A percentile compares a stretch with the other conserved stretches of the same genome.
Evolutionary conservation across 2,888 invertebrate species (phyloP).

Genomic region (Sinotaia quadrata): DNA sequence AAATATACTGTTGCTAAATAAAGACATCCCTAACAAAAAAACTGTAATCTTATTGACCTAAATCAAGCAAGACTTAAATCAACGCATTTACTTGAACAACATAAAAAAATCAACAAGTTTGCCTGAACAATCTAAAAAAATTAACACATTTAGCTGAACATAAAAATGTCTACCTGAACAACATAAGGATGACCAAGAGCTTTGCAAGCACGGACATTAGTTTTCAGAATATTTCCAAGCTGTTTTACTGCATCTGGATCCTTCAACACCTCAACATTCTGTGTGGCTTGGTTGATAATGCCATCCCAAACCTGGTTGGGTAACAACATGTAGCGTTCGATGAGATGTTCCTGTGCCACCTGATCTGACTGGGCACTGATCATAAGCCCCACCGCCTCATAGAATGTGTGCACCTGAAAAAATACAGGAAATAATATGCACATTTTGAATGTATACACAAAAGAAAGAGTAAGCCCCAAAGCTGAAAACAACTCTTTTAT

Average conservation of each 20-base stretch:
- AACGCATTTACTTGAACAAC: not conserved
- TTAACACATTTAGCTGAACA: not conserved
- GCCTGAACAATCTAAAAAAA: not conserved
- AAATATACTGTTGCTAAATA: too few species aligned
- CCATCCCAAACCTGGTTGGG: constrained; percentile 99
- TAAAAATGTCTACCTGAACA: constrained; percentile 76
- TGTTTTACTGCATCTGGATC: constrained; percentile 97
- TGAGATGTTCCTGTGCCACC: constrained; percentile 91
- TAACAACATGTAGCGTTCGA: constrained; percentile 96
- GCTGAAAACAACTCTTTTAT: too few species aligned
- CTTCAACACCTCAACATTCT: constrained; percentile 95
- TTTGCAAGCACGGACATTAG: constrained; percentile 98
- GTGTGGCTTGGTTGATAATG: constrained; percentile 95
- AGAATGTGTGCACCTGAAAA: constrained; percentile 94
- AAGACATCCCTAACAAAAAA: too few species aligned
- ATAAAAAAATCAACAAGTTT: not conserved
- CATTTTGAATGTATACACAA: too few species aligned
- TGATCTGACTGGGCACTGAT: constrained; percentile 95
- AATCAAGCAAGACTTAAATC: not conserved
- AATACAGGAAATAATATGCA: too few species aligned
- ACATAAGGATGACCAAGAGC: constrained; percentile 97
- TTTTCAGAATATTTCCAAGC: constrained; percentile 97
- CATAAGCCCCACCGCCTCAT: constrained; percentile 99
- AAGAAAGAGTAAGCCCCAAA: too few species aligned
- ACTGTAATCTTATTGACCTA: too few species aligned